Evolutionary conservation across 2,113 vertebrate species (phyloP).

Genomic region (Vanacampus margaritifer): DNA sequence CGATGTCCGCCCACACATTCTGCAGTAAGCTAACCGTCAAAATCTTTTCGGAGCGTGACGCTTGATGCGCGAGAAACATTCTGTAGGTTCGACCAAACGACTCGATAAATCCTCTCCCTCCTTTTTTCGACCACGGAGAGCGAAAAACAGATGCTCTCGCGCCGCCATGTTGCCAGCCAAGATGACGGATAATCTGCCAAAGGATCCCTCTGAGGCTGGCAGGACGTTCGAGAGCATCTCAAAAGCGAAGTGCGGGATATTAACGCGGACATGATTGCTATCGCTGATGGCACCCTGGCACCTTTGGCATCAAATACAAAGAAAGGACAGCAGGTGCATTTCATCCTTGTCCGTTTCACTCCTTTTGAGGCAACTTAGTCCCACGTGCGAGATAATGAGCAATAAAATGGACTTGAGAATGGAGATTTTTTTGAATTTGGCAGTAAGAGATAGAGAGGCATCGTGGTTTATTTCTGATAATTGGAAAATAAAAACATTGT

Average conservation of each 20-base stretch:
- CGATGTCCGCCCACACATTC: slow-evolving; percentile 11
- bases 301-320: slow-evolving; percentile 14
- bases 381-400: slow-evolving; percentile 16
- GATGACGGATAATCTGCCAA: slow-evolving; percentile 5
- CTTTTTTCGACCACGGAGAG: slow-evolving; percentile 26
- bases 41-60: slow-evolving; percentile 9
- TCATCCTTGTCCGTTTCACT: slow-evolving; percentile 5
- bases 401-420: neutral
- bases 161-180: slow-evolving; percentile 39
- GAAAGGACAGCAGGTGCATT: slow-evolving; percentile 20
- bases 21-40: neutral
- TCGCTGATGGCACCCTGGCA: slow-evolving; percentile 8
- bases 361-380: neutral
- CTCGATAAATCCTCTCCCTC: slow-evolving; percentile 34
- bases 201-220: slow-evolving; percentile 26
- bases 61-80: slow-evolving; percentile 22
- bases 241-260: slow-evolving; percentile 18
- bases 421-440: neutral
- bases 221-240: slow-evolving; percentile 35
- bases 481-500: neutral
- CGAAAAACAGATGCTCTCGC: slow-evolving; percentile 57
- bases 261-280: slow-evolving; percentile 9
- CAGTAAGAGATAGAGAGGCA: neutral
- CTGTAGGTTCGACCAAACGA: slow-evolving; percentile 23
- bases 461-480: neutral